Evolutionary conservation across 1,140 invertebrate species (phyloP).

Genomic region (Achroia grisella): DNA sequence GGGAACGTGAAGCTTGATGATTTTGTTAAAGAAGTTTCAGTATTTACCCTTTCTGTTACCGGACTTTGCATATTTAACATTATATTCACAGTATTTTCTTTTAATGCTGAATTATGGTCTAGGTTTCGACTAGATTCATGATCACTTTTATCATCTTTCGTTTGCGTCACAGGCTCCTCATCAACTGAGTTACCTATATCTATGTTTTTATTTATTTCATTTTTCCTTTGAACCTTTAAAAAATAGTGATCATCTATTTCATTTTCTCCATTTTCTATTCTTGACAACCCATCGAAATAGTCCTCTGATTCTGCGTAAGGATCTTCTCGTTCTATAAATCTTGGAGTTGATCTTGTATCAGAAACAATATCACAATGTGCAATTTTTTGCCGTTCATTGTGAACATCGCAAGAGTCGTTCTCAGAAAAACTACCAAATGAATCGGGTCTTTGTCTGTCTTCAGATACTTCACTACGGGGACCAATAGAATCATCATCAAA

Average conservation of each 20-base stretch:
- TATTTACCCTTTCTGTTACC: slow-evolving; percentile 33
- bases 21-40: slow-evolving; percentile 38
- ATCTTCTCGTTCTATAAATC: slow-evolving; percentile 62
- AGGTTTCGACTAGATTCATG: slow-evolving; percentile 49
- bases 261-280: slow-evolving; percentile 58
- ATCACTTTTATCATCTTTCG: slow-evolving; percentile 45
- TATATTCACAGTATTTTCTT: slow-evolving; percentile 60
- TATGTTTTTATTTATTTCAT: slow-evolving; percentile 67
- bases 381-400: slow-evolving; percentile 33
- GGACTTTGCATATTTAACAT: slow-evolving; percentile 39
- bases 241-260: slow-evolving; percentile 60
- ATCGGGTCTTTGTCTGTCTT: slow-evolving; percentile 59
- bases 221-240: slow-evolving; percentile 66
- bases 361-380: slow-evolving; percentile 53
- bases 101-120: slow-evolving; percentile 51
- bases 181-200: slow-evolving; percentile 41
- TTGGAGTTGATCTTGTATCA: slow-evolving; percentile 54
- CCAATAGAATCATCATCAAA: slow-evolving; percentile 65
- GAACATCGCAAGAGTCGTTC: slow-evolving; percentile 58
- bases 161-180: slow-evolving; percentile 21
- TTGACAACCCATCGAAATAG: slow-evolving; percentile 48
- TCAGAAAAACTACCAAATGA: slow-evolving; percentile 66
- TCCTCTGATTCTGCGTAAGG: slow-evolving; percentile 60
- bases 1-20: slow-evolving; percentile 48
- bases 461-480: slow-evolving; percentile 60